A percentile compares a stretch with the other conserved stretches of the same genome.
phyloP scores from a whole-genome alignment of 2,113 vertebrate genomes.

The Gnathonemus longibarbis region DNA sequence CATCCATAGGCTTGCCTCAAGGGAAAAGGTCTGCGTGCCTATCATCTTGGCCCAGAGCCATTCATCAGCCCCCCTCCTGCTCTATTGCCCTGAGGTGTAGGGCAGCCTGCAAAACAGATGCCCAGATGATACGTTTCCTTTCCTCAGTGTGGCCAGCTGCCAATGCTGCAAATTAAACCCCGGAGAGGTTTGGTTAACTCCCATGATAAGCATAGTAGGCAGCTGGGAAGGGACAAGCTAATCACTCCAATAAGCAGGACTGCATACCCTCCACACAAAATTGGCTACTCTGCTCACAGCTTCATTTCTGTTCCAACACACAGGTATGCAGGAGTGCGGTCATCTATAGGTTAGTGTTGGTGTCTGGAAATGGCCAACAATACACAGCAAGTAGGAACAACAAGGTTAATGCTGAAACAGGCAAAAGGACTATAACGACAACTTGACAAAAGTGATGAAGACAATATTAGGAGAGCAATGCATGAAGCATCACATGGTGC shows the following conservation, averaged over 20 bases:
- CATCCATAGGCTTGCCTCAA: not conserved
- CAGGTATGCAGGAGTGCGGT: not conserved
- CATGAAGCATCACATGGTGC: not conserved
- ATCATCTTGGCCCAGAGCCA: not conserved
- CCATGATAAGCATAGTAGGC: not conserved
- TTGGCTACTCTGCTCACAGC: not conserved
- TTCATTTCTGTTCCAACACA: not conserved
- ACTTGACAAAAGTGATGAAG: not conserved
- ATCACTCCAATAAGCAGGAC: not conserved
- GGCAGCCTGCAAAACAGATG: conserved; percentile 6
- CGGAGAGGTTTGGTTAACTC: not conserved
- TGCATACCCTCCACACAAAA: not conserved
- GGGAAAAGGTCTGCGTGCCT: not conserved
- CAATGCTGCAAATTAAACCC: not conserved
- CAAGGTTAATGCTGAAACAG: not conserved
- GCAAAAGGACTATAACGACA: not conserved
- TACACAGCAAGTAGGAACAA: not conserved
- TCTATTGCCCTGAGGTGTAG: not conserved
- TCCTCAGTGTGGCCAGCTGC: conserved; percentile 4
- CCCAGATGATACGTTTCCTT: not conserved
- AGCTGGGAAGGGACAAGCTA: not conserved
- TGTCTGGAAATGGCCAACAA: not conserved
- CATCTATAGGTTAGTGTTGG: not conserved
- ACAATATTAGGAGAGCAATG: not conserved
- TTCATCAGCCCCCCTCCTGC: not conserved